These are phyloP conservation scores for Crax fasciolata DNA, from an alignment of 2,797 vertebrate genomes.

Conservation along the genomic window DNA sequence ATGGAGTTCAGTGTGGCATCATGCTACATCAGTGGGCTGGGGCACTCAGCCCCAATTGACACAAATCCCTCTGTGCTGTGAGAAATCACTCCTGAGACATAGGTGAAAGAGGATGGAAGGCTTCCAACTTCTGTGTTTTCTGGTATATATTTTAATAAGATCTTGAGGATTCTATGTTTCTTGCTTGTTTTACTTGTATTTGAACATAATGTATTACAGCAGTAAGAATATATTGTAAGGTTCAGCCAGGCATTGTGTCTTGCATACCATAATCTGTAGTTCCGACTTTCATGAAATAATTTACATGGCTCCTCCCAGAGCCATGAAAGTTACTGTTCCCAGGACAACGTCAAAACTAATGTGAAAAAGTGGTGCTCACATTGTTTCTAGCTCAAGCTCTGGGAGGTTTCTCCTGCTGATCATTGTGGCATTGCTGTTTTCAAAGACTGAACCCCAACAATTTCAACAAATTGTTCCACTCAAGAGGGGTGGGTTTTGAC, in stretches of 20 bases:
- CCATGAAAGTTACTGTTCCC: background rate
- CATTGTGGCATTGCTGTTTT: background rate
- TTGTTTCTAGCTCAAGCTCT: background rate
- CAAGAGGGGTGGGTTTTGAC: background rate
- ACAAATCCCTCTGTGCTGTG: background rate
- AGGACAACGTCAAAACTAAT: background rate
- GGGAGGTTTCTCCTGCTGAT: background rate
- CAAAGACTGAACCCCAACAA: conserved; percentile 32
- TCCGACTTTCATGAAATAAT: background rate
- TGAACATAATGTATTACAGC: background rate
- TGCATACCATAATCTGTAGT: rapidly evolving
- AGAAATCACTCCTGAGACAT: background rate
- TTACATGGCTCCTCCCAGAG: background rate
- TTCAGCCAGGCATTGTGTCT: rapidly evolving
- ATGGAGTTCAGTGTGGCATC: background rate
- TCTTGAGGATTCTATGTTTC: background rate
- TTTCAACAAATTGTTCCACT: conserved; percentile 38
- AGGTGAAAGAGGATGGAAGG: background rate
- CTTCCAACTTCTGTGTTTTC: background rate
- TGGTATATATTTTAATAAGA: background rate
- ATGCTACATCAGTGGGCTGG: background rate
- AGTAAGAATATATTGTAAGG: background rate
- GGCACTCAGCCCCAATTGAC: rapidly evolving
- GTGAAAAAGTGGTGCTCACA: background rate
- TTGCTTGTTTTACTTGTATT: background rate